Evolutionary conservation across 2,888 invertebrate genomes (phyloP).

Genomic region (Orchesella flavescens): DNA sequence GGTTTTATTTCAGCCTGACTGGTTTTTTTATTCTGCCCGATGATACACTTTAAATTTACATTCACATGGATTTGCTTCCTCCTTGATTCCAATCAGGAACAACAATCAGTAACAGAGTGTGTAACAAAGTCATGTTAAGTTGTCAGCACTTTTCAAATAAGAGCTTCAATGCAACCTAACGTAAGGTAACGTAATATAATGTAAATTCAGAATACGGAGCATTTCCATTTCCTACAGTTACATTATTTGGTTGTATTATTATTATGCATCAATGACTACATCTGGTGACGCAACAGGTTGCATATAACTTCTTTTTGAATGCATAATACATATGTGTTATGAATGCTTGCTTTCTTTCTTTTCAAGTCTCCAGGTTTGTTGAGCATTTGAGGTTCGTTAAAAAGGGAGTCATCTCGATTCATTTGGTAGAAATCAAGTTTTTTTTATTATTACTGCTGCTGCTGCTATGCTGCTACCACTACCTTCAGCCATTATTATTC

Average conservation of each 20-base stretch:
- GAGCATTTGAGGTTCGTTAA: slow-evolving; percentile 41
- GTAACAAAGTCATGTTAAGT: slow-evolving; percentile 56
- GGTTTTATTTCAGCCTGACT: slow-evolving; percentile 41
- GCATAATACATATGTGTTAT: not conserved
- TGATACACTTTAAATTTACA: not conserved
- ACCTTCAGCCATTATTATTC: too few relatives aligned
- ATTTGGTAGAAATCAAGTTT: slow-evolving; percentile 56
- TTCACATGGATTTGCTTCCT: slow-evolving; percentile 44
- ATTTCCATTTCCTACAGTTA: slow-evolving; percentile 8
- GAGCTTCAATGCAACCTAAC: not conserved
- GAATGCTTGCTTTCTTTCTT: not conserved
- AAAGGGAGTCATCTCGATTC: slow-evolving; percentile 57
- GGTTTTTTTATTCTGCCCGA: slow-evolving; percentile 15
- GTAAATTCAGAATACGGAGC: too few relatives aligned
- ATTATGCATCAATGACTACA: slow-evolving; percentile 58
- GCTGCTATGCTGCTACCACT: too few relatives aligned
- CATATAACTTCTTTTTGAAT: not conserved
- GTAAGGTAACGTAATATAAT: too few relatives aligned
- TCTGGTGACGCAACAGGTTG: slow-evolving; percentile 51
- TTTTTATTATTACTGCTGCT: slow-evolving; percentile 48
- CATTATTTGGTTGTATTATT: slow-evolving; percentile 36
- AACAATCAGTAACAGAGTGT: slow-evolving; percentile 18
- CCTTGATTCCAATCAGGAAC: slow-evolving; percentile 43
- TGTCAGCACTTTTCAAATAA: slow-evolving; percentile 62
- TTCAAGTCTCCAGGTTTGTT: slow-evolving; percentile 38